A percentile compares a stretch with the other conserved stretches of the same genome.
Conservation (phyloP, 2,888 invertebrate species). For the Hyppa rectilinea region DNA sequence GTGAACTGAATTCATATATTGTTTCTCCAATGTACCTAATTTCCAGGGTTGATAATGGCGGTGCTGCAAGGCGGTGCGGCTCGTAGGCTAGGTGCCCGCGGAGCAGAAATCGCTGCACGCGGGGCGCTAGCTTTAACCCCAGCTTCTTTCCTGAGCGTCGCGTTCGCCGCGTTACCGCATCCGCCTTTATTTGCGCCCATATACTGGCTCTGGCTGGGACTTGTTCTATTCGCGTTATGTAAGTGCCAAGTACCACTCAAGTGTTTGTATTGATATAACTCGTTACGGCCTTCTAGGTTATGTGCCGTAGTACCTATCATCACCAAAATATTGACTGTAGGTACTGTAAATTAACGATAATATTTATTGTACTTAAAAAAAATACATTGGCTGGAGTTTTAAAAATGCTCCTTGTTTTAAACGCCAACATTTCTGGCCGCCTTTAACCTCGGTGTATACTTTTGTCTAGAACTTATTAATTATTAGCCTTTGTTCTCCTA, state of each 20-base stretch:
- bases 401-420: background rate
- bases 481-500: no score
- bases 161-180: constrained; percentile 91
- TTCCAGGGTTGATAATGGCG: constrained; percentile 95
- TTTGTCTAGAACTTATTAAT: background rate
- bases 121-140: constrained; percentile 96
- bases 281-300: background rate
- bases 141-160: constrained; percentile 96
- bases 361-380: background rate
- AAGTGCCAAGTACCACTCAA: constrained; percentile 78
- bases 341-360: background rate
- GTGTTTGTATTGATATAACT: background rate
- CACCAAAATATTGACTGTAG: background rate
- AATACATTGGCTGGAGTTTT: background rate
- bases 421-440: background rate
- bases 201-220: constrained; percentile 94
- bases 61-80: constrained; percentile 97
- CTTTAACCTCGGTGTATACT: background rate
- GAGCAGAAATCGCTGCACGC: constrained; percentile 93
- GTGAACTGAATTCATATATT: background rate
- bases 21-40: background rate
- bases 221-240: constrained; percentile 97
- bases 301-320: background rate
- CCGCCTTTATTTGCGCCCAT: constrained; percentile 82
- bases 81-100: constrained; percentile 93